Evolutionary conservation across 2,113 vertebrate genomes (phyloP), one percentile per base, ranked within the genome.

Genomic region (Sorex fumeus): DNA sequence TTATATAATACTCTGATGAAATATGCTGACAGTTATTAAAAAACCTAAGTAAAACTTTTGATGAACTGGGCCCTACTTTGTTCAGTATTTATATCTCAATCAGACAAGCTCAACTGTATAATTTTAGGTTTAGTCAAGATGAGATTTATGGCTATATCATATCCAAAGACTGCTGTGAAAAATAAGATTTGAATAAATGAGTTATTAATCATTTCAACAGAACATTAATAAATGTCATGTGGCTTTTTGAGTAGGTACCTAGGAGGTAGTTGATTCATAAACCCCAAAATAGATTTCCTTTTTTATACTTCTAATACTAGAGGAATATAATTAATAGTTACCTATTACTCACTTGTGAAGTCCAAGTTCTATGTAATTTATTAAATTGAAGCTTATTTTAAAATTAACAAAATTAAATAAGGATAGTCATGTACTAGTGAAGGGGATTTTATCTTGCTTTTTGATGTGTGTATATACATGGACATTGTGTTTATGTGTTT

Each of bases 21-120:
- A 93, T 94, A 93, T 95, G 93, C 91, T 87, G 93, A 95, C 92
- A 95, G 78, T 90, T 96, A 92, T 92, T 95, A 94, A 94, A 81
- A 95, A 95, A 82, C 36, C 87, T 81, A 90, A 91, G 95, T 87
- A 88, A 96, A 97, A 96, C 96, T 97, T 97, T 97, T 96, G 95
- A 96, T 95, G 94, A 96, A 95, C 96, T 18, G 8, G 34, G 91
- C 72, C 36, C 60, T 93, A 94, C 91, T 96, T 96, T 93, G 86
- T 84, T 95, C 92, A 85, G 78, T 91, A 93, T 93, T 96, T 95
- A 95, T 84, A 93, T 96, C 96, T 97, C 92, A 96, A 95, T 96
- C 96, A 97, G 94, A 96, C 87, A 94, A 95, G 88, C 92, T 92
- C 6, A 60, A 95, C 92, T 89, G 82, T 96, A 79, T 96, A 96